A percentile compares a stretch with the other conserved stretches of the same genome.
Conservation (phyloP, 2,888 invertebrate species). For the Melanostoma scalare region DNA sequence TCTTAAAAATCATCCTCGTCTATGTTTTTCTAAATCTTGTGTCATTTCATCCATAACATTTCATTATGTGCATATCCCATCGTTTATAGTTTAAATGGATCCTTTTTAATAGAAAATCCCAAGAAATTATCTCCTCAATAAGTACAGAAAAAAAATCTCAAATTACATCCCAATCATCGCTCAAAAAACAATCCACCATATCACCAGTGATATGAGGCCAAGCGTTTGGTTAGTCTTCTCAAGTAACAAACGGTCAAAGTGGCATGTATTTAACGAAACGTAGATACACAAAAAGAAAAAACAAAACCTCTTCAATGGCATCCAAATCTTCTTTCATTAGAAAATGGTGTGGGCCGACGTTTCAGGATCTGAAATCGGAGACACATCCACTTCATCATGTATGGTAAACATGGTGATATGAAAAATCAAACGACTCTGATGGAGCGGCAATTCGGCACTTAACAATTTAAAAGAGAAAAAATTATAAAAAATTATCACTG, state of each 20-base stretch:
- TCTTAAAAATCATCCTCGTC: constrained; percentile 32
- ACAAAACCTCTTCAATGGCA: neutral
- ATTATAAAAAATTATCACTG: constrained; percentile 32
- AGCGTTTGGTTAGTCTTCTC: constrained; percentile 65
- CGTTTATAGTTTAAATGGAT: constrained; percentile 14
- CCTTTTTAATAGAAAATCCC: constrained; percentile 12
- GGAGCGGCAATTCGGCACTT: constrained; percentile 49
- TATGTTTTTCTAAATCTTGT: constrained; percentile 29
- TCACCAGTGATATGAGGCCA: constrained; percentile 55
- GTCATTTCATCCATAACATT: constrained; percentile 61
- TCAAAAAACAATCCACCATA: constrained; percentile 49
- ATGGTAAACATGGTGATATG: constrained; percentile 65
- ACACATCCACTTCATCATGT: constrained; percentile 66
- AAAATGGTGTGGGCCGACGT: constrained; percentile 18
- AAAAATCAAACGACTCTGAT: constrained; percentile 42
- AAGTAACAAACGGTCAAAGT: constrained; percentile 66
- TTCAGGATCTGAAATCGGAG: constrained; percentile 54
- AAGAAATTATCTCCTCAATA: constrained; percentile 54
- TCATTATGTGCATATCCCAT: constrained; percentile 49
- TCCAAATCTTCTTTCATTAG: constrained; percentile 14
- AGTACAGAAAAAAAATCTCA: constrained; percentile 53
- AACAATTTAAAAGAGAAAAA: constrained; percentile 33
- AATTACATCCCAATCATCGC: constrained; percentile 69
- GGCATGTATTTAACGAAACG: constrained; percentile 55
- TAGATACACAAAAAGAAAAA: constrained; percentile 14